Evolutionary conservation across 2,888 invertebrate species (phyloP), one percentile per base, ranked within the genome.

Genomic region (Andrena trimmerana): DNA sequence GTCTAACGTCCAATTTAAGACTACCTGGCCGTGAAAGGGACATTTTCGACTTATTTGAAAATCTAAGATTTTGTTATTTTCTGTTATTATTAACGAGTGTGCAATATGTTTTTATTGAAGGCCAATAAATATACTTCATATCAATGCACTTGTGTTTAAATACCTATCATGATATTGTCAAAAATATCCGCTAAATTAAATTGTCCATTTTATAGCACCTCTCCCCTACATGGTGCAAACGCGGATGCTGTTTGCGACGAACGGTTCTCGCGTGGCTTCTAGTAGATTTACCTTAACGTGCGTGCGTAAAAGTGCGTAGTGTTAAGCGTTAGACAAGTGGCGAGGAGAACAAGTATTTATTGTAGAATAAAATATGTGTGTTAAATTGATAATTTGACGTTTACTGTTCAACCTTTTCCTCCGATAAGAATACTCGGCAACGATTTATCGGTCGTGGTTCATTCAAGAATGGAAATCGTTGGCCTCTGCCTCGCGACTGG

Each of bases 291-390:
- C 20, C 33, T 20, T 24, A 20, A 52, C 5, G 1, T 8, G 5
- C 7, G 54, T 48, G 20, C 10, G 16, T 16, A 5, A 29, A 27
- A n/a, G 4, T 5, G 29, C 33, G 52, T 31, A 24, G 24, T 24
- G 13, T 16, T 20, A 5, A 24, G 2, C 16, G 33, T 13, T 36
- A 20, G 3, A 31, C 57, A n/a, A 4, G 13, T 20, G 10, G 48
- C 8, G 20, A 20, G 36, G 33, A 8, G 20, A 48, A 48, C 3
- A 24, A 29, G 10, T 81, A 63, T 78, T 81, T 72, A 31, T 68
- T 42, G 42, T 42, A 5, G 16, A 68, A 79, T 72, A 79, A 81
- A 72, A 48, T n/a, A 50, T 31, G 50, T 13, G 52, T 57, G 36
- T 62, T 68, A 13, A 16, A 33, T 16, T 8, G 16, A 13, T 16